Conservation (phyloP, 2,797 vertebrate species). For the Oreochromis mossambicus region DNA sequence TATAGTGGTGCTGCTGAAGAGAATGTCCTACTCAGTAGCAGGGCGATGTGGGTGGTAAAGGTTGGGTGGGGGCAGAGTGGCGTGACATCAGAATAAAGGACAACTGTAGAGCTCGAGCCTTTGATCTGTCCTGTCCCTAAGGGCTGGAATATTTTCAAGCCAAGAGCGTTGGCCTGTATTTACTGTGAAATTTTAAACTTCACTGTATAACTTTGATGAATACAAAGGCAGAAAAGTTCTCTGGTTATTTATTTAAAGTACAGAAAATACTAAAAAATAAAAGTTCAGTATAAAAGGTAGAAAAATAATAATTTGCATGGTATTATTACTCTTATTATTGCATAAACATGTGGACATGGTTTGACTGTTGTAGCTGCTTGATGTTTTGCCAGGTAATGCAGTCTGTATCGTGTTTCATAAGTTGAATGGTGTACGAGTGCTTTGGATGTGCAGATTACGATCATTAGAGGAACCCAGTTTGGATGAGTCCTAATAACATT, state of each 20-base stretch:
- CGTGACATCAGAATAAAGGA: constrained; percentile 12
- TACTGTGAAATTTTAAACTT: background rate
- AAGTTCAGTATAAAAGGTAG: background rate
- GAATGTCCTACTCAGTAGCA: background rate
- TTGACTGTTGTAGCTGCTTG: background rate
- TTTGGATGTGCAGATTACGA: background rate
- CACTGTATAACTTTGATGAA: background rate
- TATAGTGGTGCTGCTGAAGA: background rate
- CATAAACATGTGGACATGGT: background rate
- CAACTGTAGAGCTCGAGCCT: constrained; percentile 5
- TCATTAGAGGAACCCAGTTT: background rate
- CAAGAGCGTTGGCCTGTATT: background rate
- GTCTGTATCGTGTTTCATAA: background rate
- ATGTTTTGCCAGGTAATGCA: background rate
- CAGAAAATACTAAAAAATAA: background rate
- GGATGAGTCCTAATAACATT: background rate
- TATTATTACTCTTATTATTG: background rate
- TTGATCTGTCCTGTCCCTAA: background rate
- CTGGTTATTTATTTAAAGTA: background rate
- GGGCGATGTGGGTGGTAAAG: constrained; percentile 45
- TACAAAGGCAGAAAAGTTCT: background rate
- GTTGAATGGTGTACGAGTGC: background rate
- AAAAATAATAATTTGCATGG: background rate
- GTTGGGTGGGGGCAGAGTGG: background rate
- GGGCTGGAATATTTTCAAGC: background rate